These are phyloP conservation scores for Hypsopygia costalis DNA, from an alignment of 2,888 invertebrate species.

Conservation along the genomic window DNA sequence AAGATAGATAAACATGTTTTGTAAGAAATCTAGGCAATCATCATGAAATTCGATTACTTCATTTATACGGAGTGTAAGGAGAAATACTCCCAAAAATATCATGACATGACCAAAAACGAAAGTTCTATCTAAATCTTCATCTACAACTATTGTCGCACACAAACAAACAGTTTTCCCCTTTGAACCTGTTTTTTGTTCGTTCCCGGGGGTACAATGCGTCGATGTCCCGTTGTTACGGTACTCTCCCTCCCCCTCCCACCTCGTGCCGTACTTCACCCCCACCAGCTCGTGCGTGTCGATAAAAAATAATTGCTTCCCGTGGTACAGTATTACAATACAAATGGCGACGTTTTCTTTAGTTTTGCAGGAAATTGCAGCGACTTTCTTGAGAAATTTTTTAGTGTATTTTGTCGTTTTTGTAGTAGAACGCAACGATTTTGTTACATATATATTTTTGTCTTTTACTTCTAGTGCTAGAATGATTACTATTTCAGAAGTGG, in stretches of 20 bases:
- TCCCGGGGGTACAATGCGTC: slow-evolving; percentile 77
- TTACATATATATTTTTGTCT: no score
- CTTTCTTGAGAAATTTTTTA: slow-evolving; percentile 7
- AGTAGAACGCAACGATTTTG: no score
- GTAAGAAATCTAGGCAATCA: no score
- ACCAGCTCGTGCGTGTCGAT: slow-evolving; percentile 69
- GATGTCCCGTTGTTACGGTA: slow-evolving; percentile 35
- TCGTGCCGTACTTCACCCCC: slow-evolving; percentile 20
- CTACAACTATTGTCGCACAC: slow-evolving; percentile 8
- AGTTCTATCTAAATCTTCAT: slow-evolving; percentile 4
- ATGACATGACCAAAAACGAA: no score
- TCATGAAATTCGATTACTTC: no score
- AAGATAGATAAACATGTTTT: no score
- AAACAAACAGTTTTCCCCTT: slow-evolving; percentile 47
- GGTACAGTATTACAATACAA: slow-evolving; percentile 55
- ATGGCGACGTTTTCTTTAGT: slow-evolving; percentile 34
- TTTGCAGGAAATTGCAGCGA: slow-evolving; percentile 19
- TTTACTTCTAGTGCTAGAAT: no score
- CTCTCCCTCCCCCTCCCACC: slow-evolving; percentile 27
- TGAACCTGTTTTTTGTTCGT: slow-evolving; percentile 51
- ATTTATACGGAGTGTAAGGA: no score
- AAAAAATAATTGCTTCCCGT: slow-evolving; percentile 76
- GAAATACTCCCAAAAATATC: no score
- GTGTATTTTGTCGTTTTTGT: background rate
- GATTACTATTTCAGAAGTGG: no score